Conservation (phyloP, 2,888 invertebrate species). For the Synergus laeviventris region DNA sequence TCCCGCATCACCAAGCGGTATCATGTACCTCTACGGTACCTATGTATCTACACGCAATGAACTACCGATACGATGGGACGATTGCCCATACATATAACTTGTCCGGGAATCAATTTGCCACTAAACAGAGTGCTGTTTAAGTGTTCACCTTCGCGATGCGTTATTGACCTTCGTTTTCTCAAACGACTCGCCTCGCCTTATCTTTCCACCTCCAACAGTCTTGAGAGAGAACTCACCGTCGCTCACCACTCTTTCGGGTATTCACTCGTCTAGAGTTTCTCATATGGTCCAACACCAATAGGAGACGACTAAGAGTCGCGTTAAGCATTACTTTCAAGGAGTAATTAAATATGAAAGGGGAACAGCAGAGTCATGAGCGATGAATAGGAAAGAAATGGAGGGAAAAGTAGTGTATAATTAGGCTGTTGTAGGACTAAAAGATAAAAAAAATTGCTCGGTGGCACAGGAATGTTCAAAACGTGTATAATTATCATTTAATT, state of each 20-base stretch:
- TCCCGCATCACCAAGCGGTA: slow-evolving; percentile 32
- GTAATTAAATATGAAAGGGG: no score
- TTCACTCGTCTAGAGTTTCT: no score
- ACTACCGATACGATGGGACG: slow-evolving; percentile 32
- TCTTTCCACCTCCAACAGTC: not conserved
- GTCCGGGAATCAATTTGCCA: slow-evolving; percentile 31
- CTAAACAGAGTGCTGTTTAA: slow-evolving; percentile 27
- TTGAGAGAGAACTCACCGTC: not conserved
- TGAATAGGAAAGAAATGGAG: not conserved
- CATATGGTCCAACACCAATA: no score
- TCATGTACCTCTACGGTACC: slow-evolving; percentile 40
- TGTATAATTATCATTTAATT: not conserved
- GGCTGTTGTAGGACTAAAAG: not conserved
- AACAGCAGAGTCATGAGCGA: no score
- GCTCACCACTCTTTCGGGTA: not conserved
- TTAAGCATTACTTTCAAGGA: no score
- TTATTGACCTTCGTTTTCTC: slow-evolving; percentile 32
- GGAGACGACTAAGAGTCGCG: no score
- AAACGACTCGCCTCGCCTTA: slow-evolving; percentile 8
- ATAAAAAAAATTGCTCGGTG: not conserved
- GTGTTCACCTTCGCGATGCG: slow-evolving; percentile 19
- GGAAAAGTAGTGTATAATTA: not conserved
- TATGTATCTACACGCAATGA: slow-evolving; percentile 46
- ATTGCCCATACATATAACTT: slow-evolving; percentile 27
- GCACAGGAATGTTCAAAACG: not conserved